These are phyloP conservation scores for Drosophila rufa DNA, from an alignment of 1,140 invertebrate species.

Conservation along the genomic window DNA sequence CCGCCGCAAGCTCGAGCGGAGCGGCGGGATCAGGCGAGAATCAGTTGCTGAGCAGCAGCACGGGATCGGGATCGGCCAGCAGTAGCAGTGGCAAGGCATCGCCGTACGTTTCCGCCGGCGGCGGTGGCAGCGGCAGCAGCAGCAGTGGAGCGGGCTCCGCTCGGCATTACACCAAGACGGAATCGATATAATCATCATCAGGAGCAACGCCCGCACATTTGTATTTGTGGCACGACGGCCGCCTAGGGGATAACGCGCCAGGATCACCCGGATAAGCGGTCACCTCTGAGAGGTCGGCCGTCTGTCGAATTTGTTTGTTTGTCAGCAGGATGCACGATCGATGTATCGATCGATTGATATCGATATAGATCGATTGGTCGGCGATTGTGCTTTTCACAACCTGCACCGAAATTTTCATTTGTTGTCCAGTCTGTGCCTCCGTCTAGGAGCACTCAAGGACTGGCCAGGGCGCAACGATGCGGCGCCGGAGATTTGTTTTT, in stretches of 20 bases:
- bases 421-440: slow-evolving; percentile 57
- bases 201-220: slow-evolving; percentile 53
- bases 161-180: slow-evolving; percentile 78
- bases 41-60: slow-evolving; percentile 51
- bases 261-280: slow-evolving; percentile 2
- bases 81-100: slow-evolving; percentile 53
- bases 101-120: slow-evolving; percentile 42
- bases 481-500: slow-evolving; percentile 69
- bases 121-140: slow-evolving; percentile 26
- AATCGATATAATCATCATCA: slow-evolving; percentile 79
- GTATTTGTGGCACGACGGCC: slow-evolving; percentile 69
- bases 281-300: slow-evolving; percentile 12
- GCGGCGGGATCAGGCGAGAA: slow-evolving; percentile 44
- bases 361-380: not conserved
- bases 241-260: not conserved
- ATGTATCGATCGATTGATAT: not conserved
- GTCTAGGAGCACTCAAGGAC: slow-evolving; percentile 34
- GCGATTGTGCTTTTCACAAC: slow-evolving; percentile 18
- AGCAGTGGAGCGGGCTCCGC: slow-evolving; percentile 26
- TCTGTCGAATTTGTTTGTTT: slow-evolving; percentile 79
- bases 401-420: slow-evolving; percentile 77
- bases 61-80: slow-evolving; percentile 30
- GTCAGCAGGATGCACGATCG: slow-evolving; percentile 45
- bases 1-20: slow-evolving; percentile 31
- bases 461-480: slow-evolving; percentile 32